A percentile compares a stretch with the other conserved stretches of the same genome.
These are phyloP conservation scores for Zaprionus nigranus DNA, from an alignment of 1,140 invertebrate species.

Conservation along the genomic window DNA sequence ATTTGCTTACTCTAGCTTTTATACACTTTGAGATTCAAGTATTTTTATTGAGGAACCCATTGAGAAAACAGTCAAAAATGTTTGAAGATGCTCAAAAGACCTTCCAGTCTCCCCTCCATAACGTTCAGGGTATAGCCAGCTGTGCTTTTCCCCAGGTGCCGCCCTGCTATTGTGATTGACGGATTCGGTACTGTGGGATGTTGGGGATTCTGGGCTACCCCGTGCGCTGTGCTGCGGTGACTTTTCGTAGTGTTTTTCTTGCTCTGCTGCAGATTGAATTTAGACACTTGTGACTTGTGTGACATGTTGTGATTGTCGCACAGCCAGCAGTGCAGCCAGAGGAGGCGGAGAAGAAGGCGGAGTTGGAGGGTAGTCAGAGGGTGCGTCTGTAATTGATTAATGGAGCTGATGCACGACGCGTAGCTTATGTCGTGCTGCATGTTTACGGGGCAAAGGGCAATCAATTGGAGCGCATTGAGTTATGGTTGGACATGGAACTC, in stretches of 20 bases:
- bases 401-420: constrained; percentile 60
- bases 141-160: background rate
- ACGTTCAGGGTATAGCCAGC: background rate
- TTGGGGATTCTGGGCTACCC: background rate
- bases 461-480: constrained; percentile 55
- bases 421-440: constrained; percentile 67
- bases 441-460: constrained; percentile 54
- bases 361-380: constrained; percentile 10
- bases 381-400: constrained; percentile 76
- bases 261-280: constrained; percentile 47
- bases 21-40: background rate
- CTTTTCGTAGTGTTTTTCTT: constrained; percentile 3
- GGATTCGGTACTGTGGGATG: background rate
- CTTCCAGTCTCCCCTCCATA: background rate
- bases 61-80: no score
- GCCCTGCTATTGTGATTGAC: constrained; percentile 1
- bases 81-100: no score
- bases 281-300: constrained; percentile 45
- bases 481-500: constrained; percentile 39
- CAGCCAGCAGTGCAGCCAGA: constrained; percentile 26
- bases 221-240: constrained; percentile 1
- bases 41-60: no score
- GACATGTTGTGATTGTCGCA: constrained; percentile 54
- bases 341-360: constrained; percentile 14
- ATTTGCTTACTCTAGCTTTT: background rate